Evolutionary conservation across 2,888 invertebrate genomes (phyloP).

Genomic region (Myopa testacea): DNA sequence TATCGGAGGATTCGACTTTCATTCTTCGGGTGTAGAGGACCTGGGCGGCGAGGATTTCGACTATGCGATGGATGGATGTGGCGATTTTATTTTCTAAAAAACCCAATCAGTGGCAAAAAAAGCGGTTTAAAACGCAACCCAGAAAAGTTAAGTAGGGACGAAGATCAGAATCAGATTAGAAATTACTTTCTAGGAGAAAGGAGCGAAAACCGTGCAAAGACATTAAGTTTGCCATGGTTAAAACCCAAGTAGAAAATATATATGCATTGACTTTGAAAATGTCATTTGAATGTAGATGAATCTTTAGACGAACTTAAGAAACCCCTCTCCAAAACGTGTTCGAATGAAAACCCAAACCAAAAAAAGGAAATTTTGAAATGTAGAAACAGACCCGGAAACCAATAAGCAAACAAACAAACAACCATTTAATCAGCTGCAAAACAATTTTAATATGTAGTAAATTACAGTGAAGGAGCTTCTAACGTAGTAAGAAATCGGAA

Average conservation of each 20-base stretch:
- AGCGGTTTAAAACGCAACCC: not conserved
- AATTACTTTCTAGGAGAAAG: too few relatives aligned
- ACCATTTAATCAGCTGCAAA: not conserved
- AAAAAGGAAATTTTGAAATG: not conserved
- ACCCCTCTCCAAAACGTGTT: not conserved
- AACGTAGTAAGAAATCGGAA: not conserved
- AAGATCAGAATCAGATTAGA: not conserved
- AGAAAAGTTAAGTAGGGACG: not conserved
- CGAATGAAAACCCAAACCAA: not conserved
- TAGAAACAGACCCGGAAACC: not conserved
- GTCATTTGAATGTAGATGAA: not conserved
- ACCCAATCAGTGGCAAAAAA: not conserved
- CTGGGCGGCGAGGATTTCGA: slow-evolving; percentile 75
- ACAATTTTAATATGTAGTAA: slow-evolving; percentile 11
- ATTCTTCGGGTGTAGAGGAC: slow-evolving; percentile 68
- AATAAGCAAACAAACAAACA: not conserved
- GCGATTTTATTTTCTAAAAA: slow-evolving; percentile 77
- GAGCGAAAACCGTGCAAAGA: too few relatives aligned
- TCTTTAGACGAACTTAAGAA: not conserved
- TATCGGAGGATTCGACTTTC: slow-evolving; percentile 73
- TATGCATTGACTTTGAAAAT: not conserved
- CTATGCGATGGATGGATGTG: slow-evolving; percentile 76
- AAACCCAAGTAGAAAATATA: too few relatives aligned
- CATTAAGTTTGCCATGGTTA: too few relatives aligned
- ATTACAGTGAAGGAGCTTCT: slow-evolving; percentile 22